A percentile compares a stretch with the other conserved stretches of the same genome.
phyloP scores from a whole-genome alignment of 2,113 vertebrate species.

The Entosphenus tridentatus region DNA sequence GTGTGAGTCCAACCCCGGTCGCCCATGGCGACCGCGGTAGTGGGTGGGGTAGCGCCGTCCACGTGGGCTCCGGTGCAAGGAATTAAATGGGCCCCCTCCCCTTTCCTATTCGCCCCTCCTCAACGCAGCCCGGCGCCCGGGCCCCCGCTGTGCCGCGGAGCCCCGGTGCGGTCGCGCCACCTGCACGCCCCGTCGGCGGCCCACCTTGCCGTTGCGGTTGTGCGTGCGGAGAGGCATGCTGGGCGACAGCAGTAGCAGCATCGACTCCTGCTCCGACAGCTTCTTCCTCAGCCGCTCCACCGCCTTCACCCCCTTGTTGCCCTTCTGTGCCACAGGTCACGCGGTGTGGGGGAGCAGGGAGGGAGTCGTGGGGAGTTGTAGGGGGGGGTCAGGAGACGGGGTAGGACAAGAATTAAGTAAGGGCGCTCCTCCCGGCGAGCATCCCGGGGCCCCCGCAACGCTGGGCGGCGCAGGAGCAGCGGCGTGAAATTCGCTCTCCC shows the following conservation, averaged over 20 bases:
- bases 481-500: too few species aligned
- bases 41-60: background rate
- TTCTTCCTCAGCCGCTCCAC: slow-evolving; percentile 89
- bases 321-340: slow-evolving; percentile 34
- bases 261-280: slow-evolving; percentile 93
- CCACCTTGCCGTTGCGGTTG: slow-evolving; percentile 83
- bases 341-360: background rate
- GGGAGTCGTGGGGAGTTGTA: background rate
- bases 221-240: slow-evolving; percentile 89
- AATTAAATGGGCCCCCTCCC: too few species aligned
- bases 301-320: slow-evolving; percentile 60
- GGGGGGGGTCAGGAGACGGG: background rate
- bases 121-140: too few species aligned
- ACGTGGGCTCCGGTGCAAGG: background rate
- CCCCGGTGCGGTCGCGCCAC: background rate
- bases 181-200: too few species aligned
- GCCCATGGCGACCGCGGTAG: background rate
- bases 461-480: too few species aligned
- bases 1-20: too few species aligned
- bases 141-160: too few species aligned
- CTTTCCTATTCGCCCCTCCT: too few species aligned
- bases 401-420: background rate
- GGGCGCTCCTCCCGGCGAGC: too few species aligned
- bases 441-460: too few species aligned
- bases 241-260: slow-evolving; percentile 68